Percentiles rank a stretch among this genome's conserved stretches.
Evolutionary conservation across 2,113 vertebrate species (phyloP).

Genomic region (Pangasianodon gigas): DNA sequence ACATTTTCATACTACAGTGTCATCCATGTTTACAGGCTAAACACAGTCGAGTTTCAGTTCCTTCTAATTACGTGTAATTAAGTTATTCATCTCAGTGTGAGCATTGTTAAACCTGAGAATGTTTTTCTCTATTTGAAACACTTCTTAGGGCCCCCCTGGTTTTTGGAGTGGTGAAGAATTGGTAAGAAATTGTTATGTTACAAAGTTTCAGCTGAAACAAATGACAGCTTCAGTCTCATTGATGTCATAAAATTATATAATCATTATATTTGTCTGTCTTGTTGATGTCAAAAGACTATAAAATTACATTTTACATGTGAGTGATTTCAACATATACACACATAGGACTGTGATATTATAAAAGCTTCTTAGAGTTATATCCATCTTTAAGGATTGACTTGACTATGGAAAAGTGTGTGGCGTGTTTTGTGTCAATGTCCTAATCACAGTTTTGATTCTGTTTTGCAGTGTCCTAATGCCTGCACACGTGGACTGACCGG

Average conservation of each 20-base stretch:
- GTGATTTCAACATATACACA: not conserved
- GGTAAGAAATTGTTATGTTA: slow-evolving; percentile 64
- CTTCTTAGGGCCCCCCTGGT: slow-evolving; percentile 69
- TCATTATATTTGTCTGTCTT: not conserved
- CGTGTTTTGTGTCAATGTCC: slow-evolving; percentile 42
- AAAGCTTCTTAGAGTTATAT: not conserved
- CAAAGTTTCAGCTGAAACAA: not conserved
- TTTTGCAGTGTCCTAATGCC: slow-evolving; percentile 88
- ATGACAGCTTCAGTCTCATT: not conserved
- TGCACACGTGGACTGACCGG: slow-evolving; percentile 84
- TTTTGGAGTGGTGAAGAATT: slow-evolving; percentile 73
- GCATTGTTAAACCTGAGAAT: not conserved
- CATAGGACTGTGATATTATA: not conserved
- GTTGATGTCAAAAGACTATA: not conserved
- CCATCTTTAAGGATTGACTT: not conserved
- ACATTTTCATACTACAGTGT: not conserved
- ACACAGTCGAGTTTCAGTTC: not conserved
- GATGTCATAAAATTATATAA: not conserved
- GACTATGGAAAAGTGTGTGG: not conserved
- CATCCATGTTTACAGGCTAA: not conserved
- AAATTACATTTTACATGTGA: not conserved
- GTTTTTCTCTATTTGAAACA: slow-evolving; percentile 6
- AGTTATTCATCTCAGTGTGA: not conserved
- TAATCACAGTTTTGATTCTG: slow-evolving; percentile 58
- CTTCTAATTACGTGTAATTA: not conserved